Conservation (phyloP, 2,797 vertebrate genomes). For the Natrix natrix region DNA sequence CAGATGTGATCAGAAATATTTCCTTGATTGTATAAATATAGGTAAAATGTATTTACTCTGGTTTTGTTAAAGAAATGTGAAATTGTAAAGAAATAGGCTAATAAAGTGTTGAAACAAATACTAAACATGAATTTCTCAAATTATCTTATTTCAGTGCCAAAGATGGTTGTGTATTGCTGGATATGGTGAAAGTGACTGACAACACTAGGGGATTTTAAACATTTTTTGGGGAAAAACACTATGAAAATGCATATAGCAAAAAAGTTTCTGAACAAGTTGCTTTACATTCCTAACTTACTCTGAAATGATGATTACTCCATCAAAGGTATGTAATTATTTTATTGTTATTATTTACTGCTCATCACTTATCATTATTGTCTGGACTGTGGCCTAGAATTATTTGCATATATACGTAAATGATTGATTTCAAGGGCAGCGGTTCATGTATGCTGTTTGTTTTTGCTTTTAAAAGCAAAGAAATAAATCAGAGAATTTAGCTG, state of each 20-base stretch:
- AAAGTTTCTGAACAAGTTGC: not conserved
- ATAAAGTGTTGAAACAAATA: too few relatives aligned
- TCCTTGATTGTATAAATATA: too few relatives aligned
- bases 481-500: not conserved
- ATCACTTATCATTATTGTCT: not conserved
- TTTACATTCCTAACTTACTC: not conserved
- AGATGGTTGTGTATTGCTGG: not conserved
- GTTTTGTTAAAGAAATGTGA: too few relatives aligned
- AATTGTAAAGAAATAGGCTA: too few relatives aligned
- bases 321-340: not conserved
- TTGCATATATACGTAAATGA: not conserved
- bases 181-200: not conserved
- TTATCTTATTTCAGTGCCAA: too few relatives aligned
- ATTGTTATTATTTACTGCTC: not conserved
- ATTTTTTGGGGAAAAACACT: not conserved
- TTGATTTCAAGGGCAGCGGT: not conserved
- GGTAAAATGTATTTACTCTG: too few relatives aligned
- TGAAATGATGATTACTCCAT: not conserved
- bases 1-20: too few relatives aligned
- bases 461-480: not conserved
- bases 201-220: too few relatives aligned
- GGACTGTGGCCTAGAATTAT: not conserved
- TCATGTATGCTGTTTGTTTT: not conserved
- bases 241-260: not conserved
- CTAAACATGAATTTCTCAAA: too few relatives aligned